These are phyloP conservation scores for Barypeithes pellucidus DNA, from an alignment of 2,888 invertebrate species.

Conservation along the genomic window DNA sequence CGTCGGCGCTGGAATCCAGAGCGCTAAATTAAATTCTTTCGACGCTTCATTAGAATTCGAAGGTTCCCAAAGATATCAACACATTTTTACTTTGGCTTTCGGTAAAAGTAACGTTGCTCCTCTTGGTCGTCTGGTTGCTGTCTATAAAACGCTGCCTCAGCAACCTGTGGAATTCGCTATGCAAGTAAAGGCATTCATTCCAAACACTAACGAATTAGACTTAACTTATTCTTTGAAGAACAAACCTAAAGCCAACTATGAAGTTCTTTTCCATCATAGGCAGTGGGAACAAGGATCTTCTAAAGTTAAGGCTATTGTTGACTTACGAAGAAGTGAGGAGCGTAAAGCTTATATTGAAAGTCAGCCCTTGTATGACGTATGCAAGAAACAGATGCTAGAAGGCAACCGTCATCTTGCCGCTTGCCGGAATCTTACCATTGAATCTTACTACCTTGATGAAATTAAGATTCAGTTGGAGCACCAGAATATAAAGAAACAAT, in stretches of 20 bases:
- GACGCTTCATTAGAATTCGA: constrained; percentile 76
- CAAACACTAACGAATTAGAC: constrained; percentile 73
- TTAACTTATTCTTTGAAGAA: constrained; percentile 74
- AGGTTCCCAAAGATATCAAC: constrained; percentile 72
- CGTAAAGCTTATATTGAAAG: constrained; percentile 71
- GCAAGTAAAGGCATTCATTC: constrained; percentile 70
- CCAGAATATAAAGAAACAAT: constrained; percentile 71
- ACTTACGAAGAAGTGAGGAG: constrained; percentile 72
- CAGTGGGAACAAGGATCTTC: constrained; percentile 65
- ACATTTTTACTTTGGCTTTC: constrained; percentile 73
- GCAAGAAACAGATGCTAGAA: constrained; percentile 72
- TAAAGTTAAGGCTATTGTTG: constrained; percentile 64
- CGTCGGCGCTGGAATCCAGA: constrained; percentile 74
- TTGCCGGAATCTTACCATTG: constrained; percentile 74
- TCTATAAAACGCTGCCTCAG: constrained; percentile 67
- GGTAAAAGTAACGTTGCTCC: constrained; percentile 74
- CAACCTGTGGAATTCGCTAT: constrained; percentile 71
- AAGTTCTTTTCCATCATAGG: constrained; percentile 74
- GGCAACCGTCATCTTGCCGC: constrained; percentile 75
- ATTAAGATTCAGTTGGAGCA: constrained; percentile 72
- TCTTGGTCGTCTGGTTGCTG: constrained; percentile 73
- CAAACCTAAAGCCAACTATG: constrained; percentile 72
- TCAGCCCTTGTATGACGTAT: constrained; percentile 71
- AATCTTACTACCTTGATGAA: constrained; percentile 74
- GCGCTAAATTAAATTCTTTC: constrained; percentile 71